Percentiles rank a stretch among this genome's conserved stretches.
These are phyloP conservation scores for Rambutsinella grinnellia DNA, from an alignment of 2,888 invertebrate species.

Conservation along the genomic window DNA sequence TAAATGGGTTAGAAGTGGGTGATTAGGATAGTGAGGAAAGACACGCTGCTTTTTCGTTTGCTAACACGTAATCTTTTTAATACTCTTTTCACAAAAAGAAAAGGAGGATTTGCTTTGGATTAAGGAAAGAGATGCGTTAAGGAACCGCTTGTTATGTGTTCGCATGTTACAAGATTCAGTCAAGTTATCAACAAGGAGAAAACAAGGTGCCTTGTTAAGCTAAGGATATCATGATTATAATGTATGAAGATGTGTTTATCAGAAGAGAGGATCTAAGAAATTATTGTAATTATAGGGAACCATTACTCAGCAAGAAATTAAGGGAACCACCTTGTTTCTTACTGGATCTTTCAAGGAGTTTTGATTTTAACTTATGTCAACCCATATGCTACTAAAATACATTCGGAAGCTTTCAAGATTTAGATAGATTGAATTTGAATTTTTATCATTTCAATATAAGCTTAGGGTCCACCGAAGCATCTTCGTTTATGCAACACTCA, in stretches of 20 bases:
- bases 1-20: background rate
- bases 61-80: background rate
- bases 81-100: background rate
- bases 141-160: background rate
- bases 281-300: constrained; percentile 52
- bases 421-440: too few relatives aligned
- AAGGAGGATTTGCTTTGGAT: background rate
- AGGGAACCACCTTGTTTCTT: constrained; percentile 34
- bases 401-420: too few relatives aligned
- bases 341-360: too few relatives aligned
- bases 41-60: background rate
- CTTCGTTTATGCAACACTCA: too few relatives aligned
- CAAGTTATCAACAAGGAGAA: constrained; percentile 3
- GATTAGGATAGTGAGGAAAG: background rate
- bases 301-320: constrained; percentile 45
- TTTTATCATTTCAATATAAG: too few relatives aligned
- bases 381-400: too few relatives aligned
- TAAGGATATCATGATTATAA: constrained; percentile 53
- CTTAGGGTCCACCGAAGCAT: too few relatives aligned
- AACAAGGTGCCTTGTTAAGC: constrained; percentile 43
- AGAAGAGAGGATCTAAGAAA: constrained; percentile 36
- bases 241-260: constrained; percentile 22
- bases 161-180: background rate
- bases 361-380: too few relatives aligned
- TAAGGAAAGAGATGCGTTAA: background rate